Percentiles rank a stretch among this genome's conserved stretches.
Evolutionary conservation across 2,113 vertebrate genomes (phyloP).

Genomic region (Zapornia atra): DNA sequence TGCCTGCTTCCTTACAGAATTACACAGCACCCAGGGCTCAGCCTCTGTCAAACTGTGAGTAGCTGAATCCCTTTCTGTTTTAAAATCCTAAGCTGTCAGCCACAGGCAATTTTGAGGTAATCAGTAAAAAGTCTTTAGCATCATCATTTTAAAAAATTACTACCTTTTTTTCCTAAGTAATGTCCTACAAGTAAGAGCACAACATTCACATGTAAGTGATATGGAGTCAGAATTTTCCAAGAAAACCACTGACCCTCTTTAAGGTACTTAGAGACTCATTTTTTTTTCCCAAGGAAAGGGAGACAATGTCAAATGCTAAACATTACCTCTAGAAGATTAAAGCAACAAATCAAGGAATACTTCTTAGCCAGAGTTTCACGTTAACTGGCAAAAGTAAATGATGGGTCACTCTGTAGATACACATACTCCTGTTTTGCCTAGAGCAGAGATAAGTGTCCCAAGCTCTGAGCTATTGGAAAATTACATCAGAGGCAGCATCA

Average conservation of each 20-base stretch:
- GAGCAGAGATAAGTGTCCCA: not conserved
- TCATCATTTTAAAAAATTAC: not conserved
- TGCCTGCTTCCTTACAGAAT: not conserved
- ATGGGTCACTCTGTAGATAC: not conserved
- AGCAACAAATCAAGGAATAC: not conserved
- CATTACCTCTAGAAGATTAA: not conserved
- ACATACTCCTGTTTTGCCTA: not conserved
- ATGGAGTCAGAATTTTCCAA: not conserved
- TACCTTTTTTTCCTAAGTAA: not conserved
- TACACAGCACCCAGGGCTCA: not conserved
- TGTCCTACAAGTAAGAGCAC: not conserved
- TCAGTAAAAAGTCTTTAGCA: not conserved
- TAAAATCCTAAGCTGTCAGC: not conserved
- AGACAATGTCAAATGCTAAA: not conserved
- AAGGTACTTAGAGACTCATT: not conserved
- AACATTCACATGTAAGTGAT: not conserved
- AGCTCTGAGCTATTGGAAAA: not conserved
- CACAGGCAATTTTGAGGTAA: not conserved
- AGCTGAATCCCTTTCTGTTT: not conserved
- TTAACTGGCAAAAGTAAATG: not conserved
- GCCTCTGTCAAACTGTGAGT: not conserved
- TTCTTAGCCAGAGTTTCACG: not conserved
- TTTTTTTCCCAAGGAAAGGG: not conserved
- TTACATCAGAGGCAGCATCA: not conserved
- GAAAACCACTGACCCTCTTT: not conserved